Conservation (phyloP, 2,113 vertebrate species). For the Bos taurus region DNA sequence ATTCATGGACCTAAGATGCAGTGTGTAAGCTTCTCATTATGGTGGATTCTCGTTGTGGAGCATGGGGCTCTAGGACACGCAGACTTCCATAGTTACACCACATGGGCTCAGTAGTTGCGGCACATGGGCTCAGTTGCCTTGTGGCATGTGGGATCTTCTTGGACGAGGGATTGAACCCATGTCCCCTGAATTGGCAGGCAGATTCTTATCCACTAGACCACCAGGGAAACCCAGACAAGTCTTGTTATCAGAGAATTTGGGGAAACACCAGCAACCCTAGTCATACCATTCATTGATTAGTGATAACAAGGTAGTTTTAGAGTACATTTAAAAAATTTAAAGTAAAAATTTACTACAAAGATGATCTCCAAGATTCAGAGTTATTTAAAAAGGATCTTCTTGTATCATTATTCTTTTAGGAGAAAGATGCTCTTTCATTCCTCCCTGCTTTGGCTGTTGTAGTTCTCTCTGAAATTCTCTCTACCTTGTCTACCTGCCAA, state of each 20-base stretch:
- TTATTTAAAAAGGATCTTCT: not conserved
- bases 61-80: rapidly evolving
- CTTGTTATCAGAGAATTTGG: not conserved
- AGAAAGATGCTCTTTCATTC: not conserved
- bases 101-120: not conserved
- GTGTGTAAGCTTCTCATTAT: not conserved
- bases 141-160: not conserved
- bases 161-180: not conserved
- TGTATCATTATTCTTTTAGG: not conserved
- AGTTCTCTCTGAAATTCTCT: not conserved
- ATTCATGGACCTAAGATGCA: not conserved
- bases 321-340: not conserved
- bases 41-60: not conserved
- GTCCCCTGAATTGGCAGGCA: not conserved
- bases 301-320: not conserved
- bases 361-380: not conserved
- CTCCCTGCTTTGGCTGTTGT: not conserved
- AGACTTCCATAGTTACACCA: not conserved
- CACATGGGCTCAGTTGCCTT: not conserved
- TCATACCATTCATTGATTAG: not conserved
- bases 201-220: not conserved
- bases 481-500: not conserved
- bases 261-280: not conserved
- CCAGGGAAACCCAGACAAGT: not conserved
- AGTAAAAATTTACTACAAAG: not conserved